Evolutionary conservation across 2,797 vertebrate species (phyloP).

Genomic region (Schizothorax lantsangensis): DNA sequence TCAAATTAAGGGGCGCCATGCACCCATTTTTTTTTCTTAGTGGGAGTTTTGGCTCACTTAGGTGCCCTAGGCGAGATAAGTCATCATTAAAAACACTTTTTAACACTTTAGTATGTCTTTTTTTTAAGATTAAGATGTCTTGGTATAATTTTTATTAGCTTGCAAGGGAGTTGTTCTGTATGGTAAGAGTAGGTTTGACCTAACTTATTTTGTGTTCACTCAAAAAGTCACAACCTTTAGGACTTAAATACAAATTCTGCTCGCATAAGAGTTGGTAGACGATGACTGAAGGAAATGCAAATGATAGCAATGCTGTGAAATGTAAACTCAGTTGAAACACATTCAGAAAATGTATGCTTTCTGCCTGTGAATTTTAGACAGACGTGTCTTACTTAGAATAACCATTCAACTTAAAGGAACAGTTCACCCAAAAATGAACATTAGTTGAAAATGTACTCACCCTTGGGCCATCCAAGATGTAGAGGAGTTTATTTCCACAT

Average conservation of each 20-base stretch:
- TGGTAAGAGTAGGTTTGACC: neutral
- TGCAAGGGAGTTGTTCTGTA: neutral
- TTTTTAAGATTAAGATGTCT: conserved; percentile 1
- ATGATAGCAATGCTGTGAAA: neutral
- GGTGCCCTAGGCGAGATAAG: neutral
- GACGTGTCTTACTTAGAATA: neutral
- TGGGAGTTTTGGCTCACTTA: neutral
- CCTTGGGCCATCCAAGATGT: neutral
- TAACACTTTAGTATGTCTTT: neutral
- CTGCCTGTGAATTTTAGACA: neutral
- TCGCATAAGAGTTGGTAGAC: neutral
- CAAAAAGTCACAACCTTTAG: neutral
- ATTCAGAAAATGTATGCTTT: conserved; percentile 8
- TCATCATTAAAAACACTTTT: neutral
- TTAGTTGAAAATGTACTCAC: neutral
- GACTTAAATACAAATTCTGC: neutral
- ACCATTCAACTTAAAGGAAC: neutral
- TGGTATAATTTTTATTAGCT: neutral
- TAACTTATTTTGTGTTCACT: neutral
- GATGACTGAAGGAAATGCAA: neutral
- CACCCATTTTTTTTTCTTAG: neutral
- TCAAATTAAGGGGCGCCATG: neutral
- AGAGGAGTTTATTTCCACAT: neutral
- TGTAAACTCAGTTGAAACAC: neutral
- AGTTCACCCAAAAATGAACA: neutral